A percentile compares a stretch with the other conserved stretches of the same genome.
Conservation (phyloP, 1,140 invertebrate species). For the Drosophila simulans region DNA sequence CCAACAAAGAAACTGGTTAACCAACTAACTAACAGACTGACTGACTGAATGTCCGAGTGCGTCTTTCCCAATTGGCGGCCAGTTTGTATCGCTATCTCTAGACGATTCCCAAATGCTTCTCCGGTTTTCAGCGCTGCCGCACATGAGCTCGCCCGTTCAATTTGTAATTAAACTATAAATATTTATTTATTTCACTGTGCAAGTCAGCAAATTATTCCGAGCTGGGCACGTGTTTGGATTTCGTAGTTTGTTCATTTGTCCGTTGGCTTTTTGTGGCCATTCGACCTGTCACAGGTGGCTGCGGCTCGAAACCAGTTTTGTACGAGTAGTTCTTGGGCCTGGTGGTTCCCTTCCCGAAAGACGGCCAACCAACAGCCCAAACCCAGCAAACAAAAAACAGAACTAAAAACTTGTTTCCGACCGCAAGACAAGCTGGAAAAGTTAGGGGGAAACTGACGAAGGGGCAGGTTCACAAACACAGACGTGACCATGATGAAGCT, state of each 20-base stretch:
- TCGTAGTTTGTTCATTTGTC: constrained; percentile 22
- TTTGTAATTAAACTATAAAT: constrained; percentile 76
- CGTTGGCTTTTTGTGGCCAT: constrained; percentile 12
- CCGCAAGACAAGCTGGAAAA: constrained; percentile 34
- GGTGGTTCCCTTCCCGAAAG: constrained; percentile 20
- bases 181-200: constrained; percentile 52
- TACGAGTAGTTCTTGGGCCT: constrained; percentile 42
- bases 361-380: constrained; percentile 17
- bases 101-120: constrained; percentile 45
- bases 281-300: constrained; percentile 63
- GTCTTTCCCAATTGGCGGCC: constrained; percentile 49
- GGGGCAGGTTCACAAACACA: constrained; percentile 26
- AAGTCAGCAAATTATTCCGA: constrained; percentile 29
- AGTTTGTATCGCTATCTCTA: constrained; percentile 42
- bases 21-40: constrained; percentile 21
- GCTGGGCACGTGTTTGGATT: constrained; percentile 58
- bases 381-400: constrained; percentile 15
- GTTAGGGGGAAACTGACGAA: constrained; percentile 3
- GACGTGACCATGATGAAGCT: constrained; percentile 62
- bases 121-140: constrained; percentile 16
- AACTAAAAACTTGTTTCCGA: constrained; percentile 53
- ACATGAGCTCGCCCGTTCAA: constrained; percentile 43
- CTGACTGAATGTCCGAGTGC: constrained; percentile 6
- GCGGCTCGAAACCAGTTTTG: constrained; percentile 45
- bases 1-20: constrained; percentile 54